Evolutionary conservation across 2,888 invertebrate species (phyloP).

Genomic region (Meteorus cinctellus): DNA sequence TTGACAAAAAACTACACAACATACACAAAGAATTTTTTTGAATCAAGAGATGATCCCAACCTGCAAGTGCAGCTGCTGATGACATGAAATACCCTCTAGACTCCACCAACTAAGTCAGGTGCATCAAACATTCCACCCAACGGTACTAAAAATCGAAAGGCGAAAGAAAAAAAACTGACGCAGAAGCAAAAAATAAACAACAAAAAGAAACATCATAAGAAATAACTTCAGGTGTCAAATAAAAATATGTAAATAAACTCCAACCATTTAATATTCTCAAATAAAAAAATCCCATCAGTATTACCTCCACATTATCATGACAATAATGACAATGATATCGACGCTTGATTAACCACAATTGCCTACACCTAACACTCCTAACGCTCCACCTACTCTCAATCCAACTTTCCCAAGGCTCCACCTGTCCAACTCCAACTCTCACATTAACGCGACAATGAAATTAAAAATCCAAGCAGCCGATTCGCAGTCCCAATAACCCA

Average conservation of each 20-base stretch:
- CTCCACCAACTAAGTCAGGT: background rate
- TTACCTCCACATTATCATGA: too few relatives aligned
- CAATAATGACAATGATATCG: too few relatives aligned
- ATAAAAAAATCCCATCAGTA: too few relatives aligned
- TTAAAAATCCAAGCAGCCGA: background rate
- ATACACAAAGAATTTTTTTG: background rate
- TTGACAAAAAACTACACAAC: too few relatives aligned
- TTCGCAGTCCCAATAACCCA: conserved; percentile 6
- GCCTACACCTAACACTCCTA: conserved; percentile 15
- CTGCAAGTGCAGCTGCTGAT: conserved; percentile 3
- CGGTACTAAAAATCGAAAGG: background rate
- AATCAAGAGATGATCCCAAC: conserved; percentile 12
- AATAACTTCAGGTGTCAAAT: background rate
- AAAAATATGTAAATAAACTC: background rate
- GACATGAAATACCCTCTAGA: too few relatives aligned
- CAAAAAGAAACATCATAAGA: background rate
- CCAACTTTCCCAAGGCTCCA: conserved; percentile 33
- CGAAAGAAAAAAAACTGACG: background rate
- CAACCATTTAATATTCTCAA: conserved; percentile 10
- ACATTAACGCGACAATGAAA: background rate
- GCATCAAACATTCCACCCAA: background rate
- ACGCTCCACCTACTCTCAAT: conserved; percentile 40
- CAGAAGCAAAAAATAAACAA: background rate
- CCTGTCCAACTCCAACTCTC: conserved; percentile 30
- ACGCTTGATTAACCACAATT: conserved; percentile 25